These are phyloP conservation scores for Colletes latitarsis DNA, from an alignment of 1,140 invertebrate species.

Conservation along the genomic window DNA sequence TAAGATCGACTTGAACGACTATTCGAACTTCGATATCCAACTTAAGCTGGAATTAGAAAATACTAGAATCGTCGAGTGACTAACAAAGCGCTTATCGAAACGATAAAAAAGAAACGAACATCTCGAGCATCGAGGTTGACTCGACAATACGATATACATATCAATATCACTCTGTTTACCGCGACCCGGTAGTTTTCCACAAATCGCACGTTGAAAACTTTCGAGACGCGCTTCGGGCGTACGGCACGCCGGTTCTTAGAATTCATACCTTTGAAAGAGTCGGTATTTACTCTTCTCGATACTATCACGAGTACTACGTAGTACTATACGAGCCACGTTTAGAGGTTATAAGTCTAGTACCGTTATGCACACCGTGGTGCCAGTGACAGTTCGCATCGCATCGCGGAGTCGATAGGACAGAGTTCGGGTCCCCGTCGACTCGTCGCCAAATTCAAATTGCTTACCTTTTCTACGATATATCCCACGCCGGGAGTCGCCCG, in stretches of 20 bases:
- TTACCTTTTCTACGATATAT: slow-evolving; percentile 60
- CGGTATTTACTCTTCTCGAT: background rate
- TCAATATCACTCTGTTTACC: background rate
- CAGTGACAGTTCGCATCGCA: slow-evolving; percentile 4
- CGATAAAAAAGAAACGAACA: background rate
- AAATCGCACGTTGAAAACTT: background rate
- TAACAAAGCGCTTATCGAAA: background rate
- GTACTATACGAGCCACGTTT: slow-evolving; percentile 5
- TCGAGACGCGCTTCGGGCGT: background rate
- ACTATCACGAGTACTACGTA: background rate
- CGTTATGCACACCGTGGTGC: background rate
- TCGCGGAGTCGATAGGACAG: background rate
- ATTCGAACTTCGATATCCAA: too few relatives aligned
- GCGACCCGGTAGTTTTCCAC: background rate
- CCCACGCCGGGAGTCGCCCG: slow-evolving; percentile 44
- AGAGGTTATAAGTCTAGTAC: slow-evolving; percentile 25
- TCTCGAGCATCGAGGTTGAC: background rate
- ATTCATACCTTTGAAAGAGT: background rate
- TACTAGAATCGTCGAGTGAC: too few relatives aligned
- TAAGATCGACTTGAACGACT: background rate
- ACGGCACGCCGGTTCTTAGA: background rate
- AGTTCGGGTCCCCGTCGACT: background rate
- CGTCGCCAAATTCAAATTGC: background rate
- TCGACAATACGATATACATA: background rate
- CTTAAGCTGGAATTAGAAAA: too few relatives aligned